Base-by-base conservation (phyloP, 2,797 vertebrate genomes). In the Neosalanx taihuensis region DNA sequence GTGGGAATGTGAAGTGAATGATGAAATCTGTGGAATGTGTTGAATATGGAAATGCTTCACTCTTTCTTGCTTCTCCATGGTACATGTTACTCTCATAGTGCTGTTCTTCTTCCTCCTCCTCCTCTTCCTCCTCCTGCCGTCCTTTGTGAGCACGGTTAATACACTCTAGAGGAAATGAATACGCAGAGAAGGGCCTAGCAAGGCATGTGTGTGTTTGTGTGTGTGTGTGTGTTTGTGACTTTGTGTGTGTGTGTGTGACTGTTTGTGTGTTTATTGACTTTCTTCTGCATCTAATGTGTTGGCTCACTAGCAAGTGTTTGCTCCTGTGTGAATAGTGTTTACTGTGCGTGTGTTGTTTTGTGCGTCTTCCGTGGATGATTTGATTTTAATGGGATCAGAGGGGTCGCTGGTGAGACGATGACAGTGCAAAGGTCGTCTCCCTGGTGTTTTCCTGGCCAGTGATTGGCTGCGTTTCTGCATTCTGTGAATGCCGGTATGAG, bases 341-440 rank as follows among this genome's bases (percentile, higher is more conserved):
- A 26, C 57, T 20, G 26, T 31, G 46, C 56, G 61, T 61, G 69
- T 64, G 58, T 49, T 53, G 33, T 46, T 72, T 18, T 69, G 31
- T 69, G 23, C 69, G 68, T 67, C 73, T 75, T 72, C 67, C 72
- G 41, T 23, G 76, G 75, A 33, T 77, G 73, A 80, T 82, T 72
- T 79, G 72, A 79, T 84, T 84, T 78, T 67, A 83, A 81, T 72
- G 70, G 72, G 73, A 75, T 80, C 63, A 73, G 73, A 0, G 0
- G 58, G 71, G 77, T 82, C 79, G 72, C 79, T 80, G 71, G 65
- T 65, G 57, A 72, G 64, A 17, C 60, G 67, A 73, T 64, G 64
- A 72, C 56, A 64, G 76, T 71, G 76, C 51, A 23, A 18, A 15
- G 66, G 69, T 46, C 23, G 12, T 75, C 74, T 72, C 56, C 20